Evolutionary conservation across 2,797 vertebrate genomes (phyloP).

Genomic region (Pipistrellus nathusii): DNA sequence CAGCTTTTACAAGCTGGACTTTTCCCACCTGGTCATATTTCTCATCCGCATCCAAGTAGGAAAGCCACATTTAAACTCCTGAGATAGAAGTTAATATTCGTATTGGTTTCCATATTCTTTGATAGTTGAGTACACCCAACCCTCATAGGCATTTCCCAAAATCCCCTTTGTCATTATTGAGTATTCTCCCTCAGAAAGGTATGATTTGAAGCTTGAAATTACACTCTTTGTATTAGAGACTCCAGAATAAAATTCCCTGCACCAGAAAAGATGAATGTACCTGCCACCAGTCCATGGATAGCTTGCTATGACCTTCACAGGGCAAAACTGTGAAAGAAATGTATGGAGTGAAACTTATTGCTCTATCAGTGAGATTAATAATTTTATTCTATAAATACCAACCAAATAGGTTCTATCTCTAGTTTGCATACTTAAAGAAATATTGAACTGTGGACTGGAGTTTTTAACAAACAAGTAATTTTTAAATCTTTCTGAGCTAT

Average conservation of each 20-base stretch:
- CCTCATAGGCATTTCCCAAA: neutral
- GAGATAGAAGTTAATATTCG: neutral
- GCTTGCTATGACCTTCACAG: neutral
- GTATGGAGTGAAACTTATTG: neutral
- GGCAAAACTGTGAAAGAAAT: neutral
- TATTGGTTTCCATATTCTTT: neutral
- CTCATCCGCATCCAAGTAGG: neutral
- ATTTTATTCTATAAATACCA: slow-evolving; percentile 31
- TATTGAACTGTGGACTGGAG: neutral
- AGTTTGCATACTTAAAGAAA: slow-evolving; percentile 8
- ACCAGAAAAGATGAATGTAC: neutral
- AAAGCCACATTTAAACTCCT: neutral
- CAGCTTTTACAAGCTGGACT: neutral
- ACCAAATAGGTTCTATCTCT: neutral
- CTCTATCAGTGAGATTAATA: neutral
- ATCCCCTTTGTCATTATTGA: slow-evolving; percentile 7
- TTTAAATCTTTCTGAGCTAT: slow-evolving; percentile 34
- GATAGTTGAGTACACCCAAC: neutral
- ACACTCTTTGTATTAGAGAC: slow-evolving; percentile 27
- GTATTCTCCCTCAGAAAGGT: neutral
- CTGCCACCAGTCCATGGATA: neutral
- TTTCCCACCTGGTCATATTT: neutral
- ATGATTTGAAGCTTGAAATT: slow-evolving; percentile 40
- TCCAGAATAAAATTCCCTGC: slow-evolving; percentile 22
- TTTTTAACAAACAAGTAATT: slow-evolving; percentile 30